Evolutionary conservation across 2,113 vertebrate genomes (phyloP).

Genomic region (Catharus bicknelli): DNA sequence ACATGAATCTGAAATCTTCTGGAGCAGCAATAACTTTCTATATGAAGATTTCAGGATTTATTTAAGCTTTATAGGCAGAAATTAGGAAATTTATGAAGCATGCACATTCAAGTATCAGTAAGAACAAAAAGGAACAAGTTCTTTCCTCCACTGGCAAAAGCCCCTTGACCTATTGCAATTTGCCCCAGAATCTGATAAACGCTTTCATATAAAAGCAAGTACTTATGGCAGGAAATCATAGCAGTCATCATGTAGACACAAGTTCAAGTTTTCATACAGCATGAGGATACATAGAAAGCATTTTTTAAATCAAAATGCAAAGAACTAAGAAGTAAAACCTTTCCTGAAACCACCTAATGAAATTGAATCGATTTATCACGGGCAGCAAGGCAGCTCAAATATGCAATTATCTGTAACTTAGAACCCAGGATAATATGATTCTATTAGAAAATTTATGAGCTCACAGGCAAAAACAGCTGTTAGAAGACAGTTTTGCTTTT

Average conservation of each 20-base stretch:
- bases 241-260: not conserved
- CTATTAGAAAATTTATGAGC: conserved; percentile 4
- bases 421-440: not conserved
- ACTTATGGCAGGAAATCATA: not conserved
- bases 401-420: not conserved
- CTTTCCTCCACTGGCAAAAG: not conserved
- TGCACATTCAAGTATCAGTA: not conserved
- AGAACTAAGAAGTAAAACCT: not conserved
- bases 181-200: not conserved
- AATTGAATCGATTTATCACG: not conserved
- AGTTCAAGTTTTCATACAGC: not conserved
- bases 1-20: not conserved
- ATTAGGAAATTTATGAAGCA: not conserved
- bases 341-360: not conserved
- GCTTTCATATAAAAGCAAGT: not conserved
- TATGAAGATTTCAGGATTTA: not conserved
- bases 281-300: not conserved
- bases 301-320: not conserved
- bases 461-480: conserved; percentile 11
- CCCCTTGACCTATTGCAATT: not conserved
- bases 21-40: not conserved
- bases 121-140: not conserved
- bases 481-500: not conserved
- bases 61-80: not conserved
- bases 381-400: not conserved